These are phyloP conservation scores for Arremon aurantiirostris DNA, from an alignment of 2,797 vertebrate species.

Conservation along the genomic window DNA sequence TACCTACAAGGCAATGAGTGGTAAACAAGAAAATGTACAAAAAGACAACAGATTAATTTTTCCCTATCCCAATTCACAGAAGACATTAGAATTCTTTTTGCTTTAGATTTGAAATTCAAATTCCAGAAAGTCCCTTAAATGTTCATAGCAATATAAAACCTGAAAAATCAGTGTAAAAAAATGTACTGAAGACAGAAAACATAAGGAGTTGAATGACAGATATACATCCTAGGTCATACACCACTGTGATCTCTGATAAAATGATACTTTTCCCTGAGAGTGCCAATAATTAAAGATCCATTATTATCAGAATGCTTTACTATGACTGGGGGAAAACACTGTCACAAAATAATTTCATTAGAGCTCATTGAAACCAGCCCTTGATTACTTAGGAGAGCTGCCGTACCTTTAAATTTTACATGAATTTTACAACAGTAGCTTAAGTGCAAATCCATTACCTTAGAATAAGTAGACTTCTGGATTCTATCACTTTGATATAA, in stretches of 20 bases:
- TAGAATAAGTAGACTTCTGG: neutral
- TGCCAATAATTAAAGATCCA: neutral
- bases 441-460: neutral
- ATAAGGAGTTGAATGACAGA: constrained; percentile 33
- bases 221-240: neutral
- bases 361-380: neutral
- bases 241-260: constrained; percentile 5
- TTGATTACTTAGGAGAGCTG: neutral
- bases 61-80: constrained; percentile 37
- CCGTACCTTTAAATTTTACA: neutral
- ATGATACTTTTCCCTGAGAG: neutral
- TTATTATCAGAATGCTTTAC: neutral
- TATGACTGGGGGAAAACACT: neutral
- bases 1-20: constrained; percentile 43
- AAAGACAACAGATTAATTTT: constrained; percentile 39
- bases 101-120: constrained; percentile 63
- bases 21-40: constrained; percentile 46
- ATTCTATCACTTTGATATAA: neutral
- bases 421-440: neutral
- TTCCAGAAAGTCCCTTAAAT: constrained; percentile 36
- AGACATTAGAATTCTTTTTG: constrained; percentile 59
- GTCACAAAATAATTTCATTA: neutral
- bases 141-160: constrained; percentile 37
- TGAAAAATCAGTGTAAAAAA: constrained; percentile 33
- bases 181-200: constrained; percentile 22